These are phyloP conservation scores for Archips crataeganus DNA, from an alignment of 2,888 invertebrate species.

Conservation along the genomic window DNA sequence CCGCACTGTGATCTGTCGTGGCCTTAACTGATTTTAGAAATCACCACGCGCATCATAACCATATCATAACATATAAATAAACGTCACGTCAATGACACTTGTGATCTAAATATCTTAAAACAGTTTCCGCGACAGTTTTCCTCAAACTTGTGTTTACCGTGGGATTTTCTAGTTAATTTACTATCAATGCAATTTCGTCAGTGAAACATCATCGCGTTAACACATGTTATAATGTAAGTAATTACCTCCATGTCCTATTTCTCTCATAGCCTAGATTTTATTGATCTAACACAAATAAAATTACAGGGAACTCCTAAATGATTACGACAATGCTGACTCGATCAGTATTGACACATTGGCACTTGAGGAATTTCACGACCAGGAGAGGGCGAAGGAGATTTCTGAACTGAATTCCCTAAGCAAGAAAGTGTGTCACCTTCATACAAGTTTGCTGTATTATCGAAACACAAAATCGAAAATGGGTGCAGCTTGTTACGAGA, in stretches of 20 bases:
- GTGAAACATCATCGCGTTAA: not conserved
- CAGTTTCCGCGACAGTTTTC: constrained; percentile 35
- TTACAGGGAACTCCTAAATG: constrained; percentile 67
- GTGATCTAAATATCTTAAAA: constrained; percentile 5
- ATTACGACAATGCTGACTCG: constrained; percentile 68
- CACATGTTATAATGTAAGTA: constrained; percentile 21
- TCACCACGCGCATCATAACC: not conserved
- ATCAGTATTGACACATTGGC: constrained; percentile 73
- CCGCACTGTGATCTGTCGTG: too few species aligned
- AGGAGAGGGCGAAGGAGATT: constrained; percentile 71
- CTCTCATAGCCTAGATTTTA: not conserved
- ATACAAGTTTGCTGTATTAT: constrained; percentile 75
- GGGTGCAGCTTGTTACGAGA: constrained; percentile 71
- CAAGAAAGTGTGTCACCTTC: constrained; percentile 73
- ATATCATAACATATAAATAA: too few species aligned
- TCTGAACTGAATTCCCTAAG: constrained; percentile 66
- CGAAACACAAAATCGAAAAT: constrained; percentile 70
- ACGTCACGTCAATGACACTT: constrained; percentile 20
- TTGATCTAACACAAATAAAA: not conserved
- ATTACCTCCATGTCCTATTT: not conserved
- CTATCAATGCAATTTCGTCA: constrained; percentile 10
- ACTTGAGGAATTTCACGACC: constrained; percentile 67
- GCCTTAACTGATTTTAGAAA: too few species aligned
- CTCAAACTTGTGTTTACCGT: constrained; percentile 35
- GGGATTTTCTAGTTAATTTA: constrained; percentile 21